Evolutionary conservation across 2,888 invertebrate genomes (phyloP).

Genomic region (Camponotus fellah): DNA sequence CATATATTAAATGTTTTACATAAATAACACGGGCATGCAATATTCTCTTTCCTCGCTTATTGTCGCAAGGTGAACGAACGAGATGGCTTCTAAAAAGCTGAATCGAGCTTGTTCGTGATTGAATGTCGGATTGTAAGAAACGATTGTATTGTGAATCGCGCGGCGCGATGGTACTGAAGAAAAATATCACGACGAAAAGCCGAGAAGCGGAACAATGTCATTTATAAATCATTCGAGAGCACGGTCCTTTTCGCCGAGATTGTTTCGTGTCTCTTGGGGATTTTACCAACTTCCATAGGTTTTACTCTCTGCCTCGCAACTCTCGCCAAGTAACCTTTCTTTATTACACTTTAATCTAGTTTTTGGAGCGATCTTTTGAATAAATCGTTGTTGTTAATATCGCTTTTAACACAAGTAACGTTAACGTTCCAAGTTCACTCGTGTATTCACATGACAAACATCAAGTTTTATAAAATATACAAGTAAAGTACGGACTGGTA

Average conservation of each 20-base stretch:
- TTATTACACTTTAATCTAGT: constrained; percentile 9
- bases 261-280: constrained; percentile 15
- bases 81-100: constrained; percentile 47
- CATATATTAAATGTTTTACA: constrained; percentile 21
- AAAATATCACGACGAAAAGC: constrained; percentile 48
- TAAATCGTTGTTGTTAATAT: constrained; percentile 19
- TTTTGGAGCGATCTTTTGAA: constrained; percentile 22
- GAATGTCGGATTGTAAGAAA: constrained; percentile 44
- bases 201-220: constrained; percentile 39
- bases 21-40: background rate
- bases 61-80: constrained; percentile 51
- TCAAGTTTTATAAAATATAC: background rate
- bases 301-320: background rate
- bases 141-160: constrained; percentile 21
- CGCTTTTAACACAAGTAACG: constrained; percentile 1
- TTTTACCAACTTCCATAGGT: constrained; percentile 7
- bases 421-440: constrained; percentile 4
- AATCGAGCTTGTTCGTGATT: constrained; percentile 56
- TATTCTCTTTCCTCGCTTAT: constrained; percentile 33
- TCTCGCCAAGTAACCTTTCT: background rate
- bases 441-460: constrained; percentile 6
- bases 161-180: constrained; percentile 25
- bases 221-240: constrained; percentile 37
- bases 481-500: background rate
- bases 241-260: constrained; percentile 1